A percentile compares a stretch with the other conserved stretches of the same genome.
Conservation (phyloP, 2,797 vertebrate genomes). For the Danio aesculapii region DNA sequence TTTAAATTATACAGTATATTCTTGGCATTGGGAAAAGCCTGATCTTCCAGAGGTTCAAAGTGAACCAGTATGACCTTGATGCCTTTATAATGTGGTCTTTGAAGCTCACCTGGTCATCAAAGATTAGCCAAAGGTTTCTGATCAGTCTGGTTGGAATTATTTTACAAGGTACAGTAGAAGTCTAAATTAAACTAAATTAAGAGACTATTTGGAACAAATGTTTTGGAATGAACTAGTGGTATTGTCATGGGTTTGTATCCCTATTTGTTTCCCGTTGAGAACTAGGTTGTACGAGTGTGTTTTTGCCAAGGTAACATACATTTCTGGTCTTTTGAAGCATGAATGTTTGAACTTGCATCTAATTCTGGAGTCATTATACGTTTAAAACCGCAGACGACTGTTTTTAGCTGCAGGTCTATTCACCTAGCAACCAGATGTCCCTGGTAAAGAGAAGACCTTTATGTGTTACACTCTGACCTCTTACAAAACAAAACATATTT, state of each 20-base stretch:
- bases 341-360: conserved; percentile 60
- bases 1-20: too few relatives aligned
- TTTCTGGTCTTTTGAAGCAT: conserved; percentile 38
- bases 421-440: conserved; percentile 69
- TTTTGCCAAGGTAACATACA: conserved; percentile 57
- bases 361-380: conserved; percentile 60
- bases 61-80: too few relatives aligned
- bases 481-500: conserved; percentile 65
- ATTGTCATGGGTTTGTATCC: not conserved
- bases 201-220: too few relatives aligned
- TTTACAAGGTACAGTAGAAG: too few relatives aligned
- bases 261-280: not conserved
- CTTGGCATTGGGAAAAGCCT: too few relatives aligned
- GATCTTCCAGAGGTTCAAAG: too few relatives aligned
- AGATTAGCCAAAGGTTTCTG: too few relatives aligned
- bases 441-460: conserved; percentile 60
- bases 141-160: too few relatives aligned
- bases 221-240: not conserved
- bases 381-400: conserved; percentile 43
- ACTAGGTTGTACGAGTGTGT: conserved; percentile 10
- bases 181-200: too few relatives aligned
- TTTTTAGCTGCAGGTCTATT: conserved; percentile 53
- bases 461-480: conserved; percentile 63
- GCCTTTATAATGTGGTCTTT: too few relatives aligned
- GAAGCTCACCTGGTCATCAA: too few relatives aligned